Evolutionary conservation across 2,888 invertebrate genomes (phyloP), one percentile per base, ranked within the genome.

Genomic region (Gordius sp.): DNA sequence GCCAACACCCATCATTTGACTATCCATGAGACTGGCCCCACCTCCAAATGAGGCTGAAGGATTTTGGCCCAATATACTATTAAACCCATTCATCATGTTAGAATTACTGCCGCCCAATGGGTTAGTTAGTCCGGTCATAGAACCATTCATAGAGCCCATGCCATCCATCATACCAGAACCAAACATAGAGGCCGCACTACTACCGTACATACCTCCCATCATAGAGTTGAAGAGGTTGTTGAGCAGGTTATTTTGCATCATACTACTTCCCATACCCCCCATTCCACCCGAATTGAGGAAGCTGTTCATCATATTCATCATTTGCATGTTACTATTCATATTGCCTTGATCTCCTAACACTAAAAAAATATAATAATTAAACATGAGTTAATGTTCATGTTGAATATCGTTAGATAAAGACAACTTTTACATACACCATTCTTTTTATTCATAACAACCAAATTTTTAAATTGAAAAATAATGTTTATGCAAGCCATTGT

Each of bases 171-270:
- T 33, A 33, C 39, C 39, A n/a, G n/a, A n/a, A n/a, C n/a, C n/a
- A n/a, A n/a, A n/a, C n/a, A n/a, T n/a, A n/a, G n/a, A n/a, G n/a
- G n/a, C n/a, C n/a, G n/a, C n/a, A n/a, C n/a, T n/a, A n/a, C n/a
- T n/a, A n/a, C n/a, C n/a, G n/a, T n/a, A n/a, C n/a, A n/a, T n/a
- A 33, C 39, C 39, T 33, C 39, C 39, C 39, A 33, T 33, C 39
- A 33, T 33, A 33, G 39, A 8, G n/a, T 33, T 33, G n/a, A 33
- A 33, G 8, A 33, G 39, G 8, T 33, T 8, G n/a, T 33, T 33
- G n/a, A 33, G n/a, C n/a, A n/a, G n/a, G n/a, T n/a, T n/a, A n/a
- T n/a, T n/a, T n/a, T n/a, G n/a, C n/a, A n/a, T n/a, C n/a, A n/a
- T n/a, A n/a, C n/a, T n/a, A n/a, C n/a, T n/a, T n/a, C n/a, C n/a